These are phyloP conservation scores for Salminus brasiliensis DNA, from an alignment of 2,113 vertebrate species.

Conservation along the genomic window DNA sequence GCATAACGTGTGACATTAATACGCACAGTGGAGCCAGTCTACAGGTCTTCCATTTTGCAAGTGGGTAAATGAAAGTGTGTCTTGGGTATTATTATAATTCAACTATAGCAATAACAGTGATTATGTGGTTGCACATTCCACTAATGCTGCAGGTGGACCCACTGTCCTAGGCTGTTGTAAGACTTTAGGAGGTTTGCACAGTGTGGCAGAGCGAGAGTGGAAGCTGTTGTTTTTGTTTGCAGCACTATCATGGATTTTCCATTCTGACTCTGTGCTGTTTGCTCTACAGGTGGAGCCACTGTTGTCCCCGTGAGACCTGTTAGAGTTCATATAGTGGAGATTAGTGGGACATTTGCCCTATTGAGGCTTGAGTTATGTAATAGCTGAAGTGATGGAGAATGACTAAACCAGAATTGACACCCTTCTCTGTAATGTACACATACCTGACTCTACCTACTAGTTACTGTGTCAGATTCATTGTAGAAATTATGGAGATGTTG, in stretches of 20 bases:
- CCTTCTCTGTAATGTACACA: not conserved
- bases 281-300: not conserved
- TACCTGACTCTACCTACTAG: conserved; percentile 2
- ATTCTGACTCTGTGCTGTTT: not conserved
- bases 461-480: not conserved
- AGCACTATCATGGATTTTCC: not conserved
- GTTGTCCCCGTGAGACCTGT: not conserved
- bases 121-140: not conserved
- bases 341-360: not conserved
- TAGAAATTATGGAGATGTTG: not conserved
- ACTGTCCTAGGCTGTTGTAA: not conserved
- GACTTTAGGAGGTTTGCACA: not conserved
- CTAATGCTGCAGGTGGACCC: not conserved
- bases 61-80: not conserved
- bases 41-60: not conserved
- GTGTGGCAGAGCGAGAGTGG: not conserved
- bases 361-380: not conserved
- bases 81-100: not conserved
- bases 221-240: not conserved
- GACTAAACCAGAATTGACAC: not conserved
- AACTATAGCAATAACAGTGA: not conserved
- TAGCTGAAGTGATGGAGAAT: not conserved
- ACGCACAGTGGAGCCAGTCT: no score
- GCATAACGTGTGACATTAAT: no score
- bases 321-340: not conserved